phyloP scores from a whole-genome alignment of 2,113 vertebrate species.

The Salvelinus namaycush region DNA sequence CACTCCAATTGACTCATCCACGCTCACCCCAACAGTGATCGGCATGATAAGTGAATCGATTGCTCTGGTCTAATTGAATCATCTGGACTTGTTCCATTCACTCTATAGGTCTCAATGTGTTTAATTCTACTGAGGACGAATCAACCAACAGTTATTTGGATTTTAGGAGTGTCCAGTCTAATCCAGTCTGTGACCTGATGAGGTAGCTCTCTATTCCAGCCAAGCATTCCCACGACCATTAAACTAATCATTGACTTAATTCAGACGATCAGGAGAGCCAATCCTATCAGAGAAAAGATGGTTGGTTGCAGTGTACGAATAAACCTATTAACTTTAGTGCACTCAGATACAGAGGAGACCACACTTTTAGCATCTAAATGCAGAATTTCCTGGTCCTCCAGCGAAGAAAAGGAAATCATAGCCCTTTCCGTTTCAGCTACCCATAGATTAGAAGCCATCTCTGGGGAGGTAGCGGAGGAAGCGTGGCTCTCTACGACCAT shows the following conservation, averaged over 20 bases:
- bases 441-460: neutral
- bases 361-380: neutral
- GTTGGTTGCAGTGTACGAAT: neutral
- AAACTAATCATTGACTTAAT: neutral
- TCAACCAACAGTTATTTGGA: slow-evolving; percentile 19
- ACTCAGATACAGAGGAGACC: no score
- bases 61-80: slow-evolving; percentile 33
- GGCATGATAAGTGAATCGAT: slow-evolving; percentile 47
- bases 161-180: neutral
- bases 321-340: neutral
- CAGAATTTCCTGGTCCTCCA: neutral
- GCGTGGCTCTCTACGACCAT: slow-evolving; percentile 24
- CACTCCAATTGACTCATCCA: slow-evolving; percentile 60
- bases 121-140: slow-evolving; percentile 7
- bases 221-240: neutral
- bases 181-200: neutral
- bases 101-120: neutral
- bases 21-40: slow-evolving; percentile 44
- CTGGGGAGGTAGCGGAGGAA: slow-evolving; percentile 16
- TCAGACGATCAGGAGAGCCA: neutral
- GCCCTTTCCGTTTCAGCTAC: neutral
- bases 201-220: slow-evolving; percentile 5
- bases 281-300: neutral
- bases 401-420: neutral
- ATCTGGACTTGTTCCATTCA: slow-evolving; percentile 19